Base-by-base conservation (phyloP, 2,113 vertebrate species). In the Gymnogyps californianus region DNA sequence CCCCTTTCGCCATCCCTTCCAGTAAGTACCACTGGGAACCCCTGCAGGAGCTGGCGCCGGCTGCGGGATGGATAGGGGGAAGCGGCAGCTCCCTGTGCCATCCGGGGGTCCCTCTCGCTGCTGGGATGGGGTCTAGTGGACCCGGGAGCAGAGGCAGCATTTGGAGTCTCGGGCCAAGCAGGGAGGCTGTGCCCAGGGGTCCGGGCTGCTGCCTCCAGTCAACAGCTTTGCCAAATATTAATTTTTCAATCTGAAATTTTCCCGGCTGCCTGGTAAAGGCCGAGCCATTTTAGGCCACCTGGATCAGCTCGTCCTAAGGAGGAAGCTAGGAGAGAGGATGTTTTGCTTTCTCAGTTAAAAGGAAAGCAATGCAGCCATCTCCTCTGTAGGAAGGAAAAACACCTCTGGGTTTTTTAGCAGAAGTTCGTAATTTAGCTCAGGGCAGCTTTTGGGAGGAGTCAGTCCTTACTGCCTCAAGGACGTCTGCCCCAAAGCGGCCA, bases 1-100 rank as follows among this genome's bases (percentile, higher is more conserved):
- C 99, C 34, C 89, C 97, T 42, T 99, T 98, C 8, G 99, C 99
- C 38, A 95, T 98, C 74, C 99, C 99, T 55, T 99, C 99, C 91
- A 99, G 99, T 99, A 98, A 99, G 99, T 98, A 87, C 46, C 49
- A 29, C 55, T 13, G 10, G 51, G 61, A 78, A 22, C 1, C 1
- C 14, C 24, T 6, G 1, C 0, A 0, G 85, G 26, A 58, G 29
- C 52, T 7, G 2, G 31, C 47, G 6, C 20, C 1, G 0, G 14
- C 81, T 72, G 55, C 1, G 1, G 79, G 76, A 20, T 1, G 0
- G 38, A 10, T 3, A 31, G 14, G 26, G 40, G n/a, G 2, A 52
- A 18, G n/a, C 6, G 2, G 24, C 55, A 87, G 70, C 34, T 66
- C 55, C 36, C 19, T 38, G 38, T 49, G 79, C 51, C 28, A 2